Base-by-base conservation (phyloP, 2,888 invertebrate species). In the Apodemia zela region DNA sequence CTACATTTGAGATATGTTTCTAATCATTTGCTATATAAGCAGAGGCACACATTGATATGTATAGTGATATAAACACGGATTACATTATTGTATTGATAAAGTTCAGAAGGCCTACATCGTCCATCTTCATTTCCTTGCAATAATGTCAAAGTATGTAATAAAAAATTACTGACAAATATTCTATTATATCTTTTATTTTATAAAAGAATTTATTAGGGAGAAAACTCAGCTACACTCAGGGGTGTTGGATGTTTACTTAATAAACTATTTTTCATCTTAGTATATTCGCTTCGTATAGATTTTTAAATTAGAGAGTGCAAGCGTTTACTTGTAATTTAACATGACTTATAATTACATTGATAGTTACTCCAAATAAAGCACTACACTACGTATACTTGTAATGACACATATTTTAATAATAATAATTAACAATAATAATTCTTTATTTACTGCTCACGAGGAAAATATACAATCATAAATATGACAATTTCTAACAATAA, bases 31-130 rank as follows among this genome's bases (percentile, higher is more conserved):
- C 89, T 89, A 87, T 87, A 78, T 68, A 89, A 89, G 90, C 89
- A 84, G 87, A 91, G 90, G 90, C 90, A 91, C 90, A 90, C 87
- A 76, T 87, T 88, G 90, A 91, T 91, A 91, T 91, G 90, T 89
- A 83, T 84, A 80, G 83, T 86, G 85, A 81, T 81, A 75, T 21
- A 45, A 59, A 35, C 49, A 29, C 4, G 35, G 18, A 35, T 5
- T 42, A 57, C 63, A 63, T 15, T 63, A 59, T 59, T 63, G 63
- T 49, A 63, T 63, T n/a, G 11, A 25, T 15, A 25, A 13, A 54
- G 0, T n/a, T 45, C 15, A 42, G 42, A 42, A 45, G n/a, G 45
- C n/a, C 6, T n/a, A 45, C 13, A 45, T 45, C 3, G 4, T 13
- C 15, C 10, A 13, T 38, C 38, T 13, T 38, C 11, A 38, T 38